Evolutionary conservation across 2,113 vertebrate genomes (phyloP), one percentile per base, ranked within the genome.

Genomic region (Zosterops hypoxanthus): DNA sequence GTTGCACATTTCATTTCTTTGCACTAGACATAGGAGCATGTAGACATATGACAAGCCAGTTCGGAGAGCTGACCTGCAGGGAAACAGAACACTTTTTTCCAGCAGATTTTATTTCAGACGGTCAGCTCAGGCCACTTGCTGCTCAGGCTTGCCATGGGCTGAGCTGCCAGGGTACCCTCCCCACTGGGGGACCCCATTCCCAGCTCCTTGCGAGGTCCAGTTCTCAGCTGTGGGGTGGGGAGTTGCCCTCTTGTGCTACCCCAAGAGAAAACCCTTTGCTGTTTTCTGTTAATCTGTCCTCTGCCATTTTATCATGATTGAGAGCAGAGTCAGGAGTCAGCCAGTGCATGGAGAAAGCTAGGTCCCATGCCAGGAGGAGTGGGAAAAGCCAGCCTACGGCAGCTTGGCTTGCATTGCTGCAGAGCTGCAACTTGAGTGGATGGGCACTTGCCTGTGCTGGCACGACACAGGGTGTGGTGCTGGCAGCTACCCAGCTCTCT

Each of bases 21-120:
- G 26, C 0, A 2, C 10, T 85, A 46, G 25, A 50, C 1, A 0
- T 7, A 73, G 57, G 39, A 65, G 22, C 44, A 53, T 0, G 3
- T 42, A 81, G 41, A 31, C 4, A 1, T 33, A 15, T 39, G 41
- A 24, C 25, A 81, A 66, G 29, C 28, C 31, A 42, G 25, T 70
- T 81, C 68, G 60, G 61, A 50, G 28, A 22, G 25, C 34, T 71
- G 69, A 56, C 12, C 31, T 2, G 20, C 3, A 57, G 76, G 77
- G 75, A 88, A 68, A 82, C 1, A 7, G 23, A 90, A 23, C 15
- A 5, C 14, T 77, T 57, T 46, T 82, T 82, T 86, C 2, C 2
- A 8, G 28, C 42, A 83, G 52, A 11, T 2, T 73, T 61, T 61
- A 41, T 61, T 61, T 61, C 25, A 61, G 34, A 42, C 77, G 21